phyloP scores from a whole-genome alignment of 2,797 vertebrate genomes.

The Stomatorhinus walkeri region DNA sequence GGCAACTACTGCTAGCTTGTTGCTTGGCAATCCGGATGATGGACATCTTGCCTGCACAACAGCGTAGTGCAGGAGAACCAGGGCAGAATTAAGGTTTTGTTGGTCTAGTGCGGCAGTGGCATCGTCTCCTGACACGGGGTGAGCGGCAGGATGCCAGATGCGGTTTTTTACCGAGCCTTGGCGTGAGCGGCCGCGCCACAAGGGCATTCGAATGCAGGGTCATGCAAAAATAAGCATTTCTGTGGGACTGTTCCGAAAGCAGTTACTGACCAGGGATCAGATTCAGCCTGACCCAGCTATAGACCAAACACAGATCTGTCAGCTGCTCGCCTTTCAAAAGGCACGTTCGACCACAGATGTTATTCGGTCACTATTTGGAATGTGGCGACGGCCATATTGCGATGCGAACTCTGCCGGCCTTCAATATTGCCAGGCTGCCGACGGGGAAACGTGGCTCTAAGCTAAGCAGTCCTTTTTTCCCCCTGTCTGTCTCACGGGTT shows the following conservation, averaged over 20 bases:
- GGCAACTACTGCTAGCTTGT: background rate
- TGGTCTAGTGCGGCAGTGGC: constrained; percentile 34
- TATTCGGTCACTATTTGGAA: background rate
- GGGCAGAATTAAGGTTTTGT: background rate
- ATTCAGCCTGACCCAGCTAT: background rate
- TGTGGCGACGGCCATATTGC: background rate
- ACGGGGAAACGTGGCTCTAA: background rate
- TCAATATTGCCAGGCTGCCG: background rate
- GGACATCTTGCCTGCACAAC: background rate
- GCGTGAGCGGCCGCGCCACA: constrained; percentile 52
- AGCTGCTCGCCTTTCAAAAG: background rate
- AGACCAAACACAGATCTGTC: too few relatives aligned
- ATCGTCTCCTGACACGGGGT: constrained; percentile 53
- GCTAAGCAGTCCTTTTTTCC: background rate
- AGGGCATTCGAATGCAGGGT: background rate
- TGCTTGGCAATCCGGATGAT: background rate
- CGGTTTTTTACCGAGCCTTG: constrained; percentile 59
- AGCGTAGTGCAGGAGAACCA: background rate
- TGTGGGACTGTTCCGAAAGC: background rate
- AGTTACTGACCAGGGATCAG: background rate
- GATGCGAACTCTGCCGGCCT: background rate
- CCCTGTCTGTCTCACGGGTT: background rate
- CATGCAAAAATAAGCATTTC: constrained; percentile 37
- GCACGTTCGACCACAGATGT: background rate
- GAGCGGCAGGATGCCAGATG: constrained; percentile 57